Evolutionary conservation across 2,888 invertebrate species (phyloP).

Genomic region (Cybosia mesomella): DNA sequence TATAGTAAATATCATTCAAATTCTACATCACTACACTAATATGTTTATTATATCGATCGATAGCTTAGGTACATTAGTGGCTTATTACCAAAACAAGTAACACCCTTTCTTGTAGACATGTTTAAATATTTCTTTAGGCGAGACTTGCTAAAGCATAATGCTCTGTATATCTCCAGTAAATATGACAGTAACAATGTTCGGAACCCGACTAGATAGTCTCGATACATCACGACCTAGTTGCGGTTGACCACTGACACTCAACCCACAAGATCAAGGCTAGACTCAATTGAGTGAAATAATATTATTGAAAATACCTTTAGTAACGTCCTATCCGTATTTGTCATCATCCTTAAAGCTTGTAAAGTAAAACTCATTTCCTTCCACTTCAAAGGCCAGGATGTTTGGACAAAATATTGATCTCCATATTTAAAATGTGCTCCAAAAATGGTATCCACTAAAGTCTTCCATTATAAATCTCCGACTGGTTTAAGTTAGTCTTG

Average conservation of each 20-base stretch:
- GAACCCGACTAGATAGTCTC: conserved; percentile 10
- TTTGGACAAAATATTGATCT: conserved; percentile 73
- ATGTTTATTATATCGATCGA: no score
- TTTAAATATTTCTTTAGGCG: not conserved
- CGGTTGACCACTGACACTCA: conserved; percentile 3
- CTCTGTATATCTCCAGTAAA: no score
- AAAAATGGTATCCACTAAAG: conserved; percentile 7
- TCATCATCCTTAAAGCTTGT: conserved; percentile 41
- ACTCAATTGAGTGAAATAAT: conserved; percentile 31
- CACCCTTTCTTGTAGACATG: not conserved
- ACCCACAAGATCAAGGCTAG: conserved; percentile 55
- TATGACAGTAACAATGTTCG: not conserved
- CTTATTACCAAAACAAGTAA: no score
- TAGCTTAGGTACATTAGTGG: no score
- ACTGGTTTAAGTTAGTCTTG: conserved; percentile 29
- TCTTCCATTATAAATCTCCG: conserved; percentile 28
- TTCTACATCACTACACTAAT: no score
- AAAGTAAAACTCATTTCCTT: conserved; percentile 73
- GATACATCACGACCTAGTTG: conserved; percentile 26
- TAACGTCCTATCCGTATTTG: conserved; percentile 31
- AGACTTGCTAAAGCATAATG: no score
- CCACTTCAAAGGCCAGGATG: conserved; percentile 63
- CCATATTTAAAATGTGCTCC: conserved; percentile 40
- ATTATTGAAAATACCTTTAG: not conserved
- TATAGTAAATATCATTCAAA: not conserved